A percentile compares a stretch with the other conserved stretches of the same genome.
Evolutionary conservation across 2,113 vertebrate species (phyloP).

Genomic region (Malurus alboscapulatus): DNA sequence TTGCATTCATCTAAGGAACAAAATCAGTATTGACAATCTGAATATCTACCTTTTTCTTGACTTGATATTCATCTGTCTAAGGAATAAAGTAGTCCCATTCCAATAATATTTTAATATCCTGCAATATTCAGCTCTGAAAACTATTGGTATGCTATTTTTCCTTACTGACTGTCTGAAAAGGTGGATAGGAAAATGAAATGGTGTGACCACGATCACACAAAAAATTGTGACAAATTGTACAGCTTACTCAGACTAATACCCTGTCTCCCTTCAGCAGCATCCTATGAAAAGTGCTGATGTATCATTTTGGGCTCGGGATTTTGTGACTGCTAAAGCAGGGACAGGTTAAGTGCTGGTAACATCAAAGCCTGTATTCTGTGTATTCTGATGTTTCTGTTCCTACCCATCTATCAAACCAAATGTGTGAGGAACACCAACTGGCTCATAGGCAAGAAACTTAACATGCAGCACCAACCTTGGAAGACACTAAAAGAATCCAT

Average conservation of each 20-base stretch:
- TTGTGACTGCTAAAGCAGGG: neutral
- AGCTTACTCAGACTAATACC: neutral
- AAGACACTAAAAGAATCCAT: neutral
- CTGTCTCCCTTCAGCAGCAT: neutral
- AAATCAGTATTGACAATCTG: neutral
- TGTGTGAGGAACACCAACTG: accelerated
- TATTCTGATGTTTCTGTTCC: neutral
- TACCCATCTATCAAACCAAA: neutral
- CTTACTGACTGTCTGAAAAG: neutral
- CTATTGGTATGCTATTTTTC: neutral
- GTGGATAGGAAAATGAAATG: neutral
- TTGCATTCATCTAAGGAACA: neutral
- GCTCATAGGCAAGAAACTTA: neutral
- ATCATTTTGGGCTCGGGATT: neutral
- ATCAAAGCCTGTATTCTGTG: neutral
- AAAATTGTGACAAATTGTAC: neutral
- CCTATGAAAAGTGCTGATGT: neutral
- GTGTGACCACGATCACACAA: neutral
- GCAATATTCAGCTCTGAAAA: neutral
- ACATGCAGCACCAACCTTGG: neutral
- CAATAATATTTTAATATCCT: neutral
- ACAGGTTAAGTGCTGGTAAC: neutral
- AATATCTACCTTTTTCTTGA: neutral
- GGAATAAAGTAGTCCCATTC: neutral
- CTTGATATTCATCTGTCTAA: neutral